These are phyloP conservation scores for Junonia oenone DNA, from an alignment of 2,888 invertebrate species.

Conservation along the genomic window DNA sequence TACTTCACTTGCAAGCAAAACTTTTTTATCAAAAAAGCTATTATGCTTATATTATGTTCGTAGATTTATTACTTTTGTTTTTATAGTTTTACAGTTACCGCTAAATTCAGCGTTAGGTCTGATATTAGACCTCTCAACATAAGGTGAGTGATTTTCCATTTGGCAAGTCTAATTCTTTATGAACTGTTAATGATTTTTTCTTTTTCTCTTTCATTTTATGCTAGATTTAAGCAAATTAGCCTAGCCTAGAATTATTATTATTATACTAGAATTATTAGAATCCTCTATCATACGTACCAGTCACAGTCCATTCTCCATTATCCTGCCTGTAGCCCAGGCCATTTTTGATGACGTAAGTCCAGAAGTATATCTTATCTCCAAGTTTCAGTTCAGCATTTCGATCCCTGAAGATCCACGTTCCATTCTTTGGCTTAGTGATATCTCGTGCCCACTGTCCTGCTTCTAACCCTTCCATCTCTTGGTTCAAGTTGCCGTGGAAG, in stretches of 20 bases:
- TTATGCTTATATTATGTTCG: too few species aligned
- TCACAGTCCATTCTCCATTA: slow-evolving; percentile 78
- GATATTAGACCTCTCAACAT: too few species aligned
- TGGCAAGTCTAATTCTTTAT: too few species aligned
- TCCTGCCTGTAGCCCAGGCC: slow-evolving; percentile 84
- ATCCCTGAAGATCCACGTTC: slow-evolving; percentile 84
- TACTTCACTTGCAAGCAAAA: too few species aligned
- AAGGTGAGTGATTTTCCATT: too few species aligned
- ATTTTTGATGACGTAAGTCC: slow-evolving; percentile 86
- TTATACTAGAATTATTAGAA: too few species aligned
- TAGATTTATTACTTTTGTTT: too few species aligned
- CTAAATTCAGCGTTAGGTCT: too few species aligned
- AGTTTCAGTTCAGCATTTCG: slow-evolving; percentile 75
- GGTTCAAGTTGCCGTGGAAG: slow-evolving; percentile 87
- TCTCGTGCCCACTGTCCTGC: slow-evolving; percentile 83
- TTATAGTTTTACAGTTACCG: too few species aligned
- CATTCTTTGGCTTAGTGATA: slow-evolving; percentile 80
- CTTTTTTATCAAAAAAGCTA: too few species aligned
- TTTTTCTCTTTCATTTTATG: too few species aligned
- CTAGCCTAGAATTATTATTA: not conserved
- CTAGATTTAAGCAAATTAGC: not conserved
- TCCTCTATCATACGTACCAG: slow-evolving; percentile 63
- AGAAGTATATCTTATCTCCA: slow-evolving; percentile 86
- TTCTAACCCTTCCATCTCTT: slow-evolving; percentile 84
- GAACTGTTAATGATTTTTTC: too few species aligned